Conservation (phyloP, 2,797 vertebrate species). For the Anas flavirostris region DNA sequence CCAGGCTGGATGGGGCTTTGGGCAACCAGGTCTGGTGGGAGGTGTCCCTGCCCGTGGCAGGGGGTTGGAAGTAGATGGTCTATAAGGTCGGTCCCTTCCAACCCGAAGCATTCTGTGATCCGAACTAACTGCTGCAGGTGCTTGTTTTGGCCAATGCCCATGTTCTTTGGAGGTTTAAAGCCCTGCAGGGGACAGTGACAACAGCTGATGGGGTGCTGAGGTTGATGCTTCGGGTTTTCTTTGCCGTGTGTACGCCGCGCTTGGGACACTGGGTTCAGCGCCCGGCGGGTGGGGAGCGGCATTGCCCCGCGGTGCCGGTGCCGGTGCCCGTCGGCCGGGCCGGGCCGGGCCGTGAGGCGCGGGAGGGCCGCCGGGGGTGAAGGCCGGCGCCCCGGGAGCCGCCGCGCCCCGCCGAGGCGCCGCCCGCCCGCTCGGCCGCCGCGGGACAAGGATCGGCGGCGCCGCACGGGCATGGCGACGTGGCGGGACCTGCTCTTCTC, state of each 20-base stretch:
- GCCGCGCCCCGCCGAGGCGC: not conserved
- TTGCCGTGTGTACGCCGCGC: not conserved
- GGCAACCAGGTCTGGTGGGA: too few relatives aligned
- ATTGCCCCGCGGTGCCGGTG: too few relatives aligned
- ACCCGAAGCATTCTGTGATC: not conserved
- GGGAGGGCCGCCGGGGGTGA: not conserved
- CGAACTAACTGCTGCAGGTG: not conserved
- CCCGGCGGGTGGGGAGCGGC: too few relatives aligned
- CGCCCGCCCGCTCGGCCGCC: not conserved
- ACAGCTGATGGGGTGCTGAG: not conserved
- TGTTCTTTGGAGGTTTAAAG: rapidly evolving
- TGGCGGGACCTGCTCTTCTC: not conserved
- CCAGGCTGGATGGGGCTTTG: too few relatives aligned
- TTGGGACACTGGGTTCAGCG: too few relatives aligned
- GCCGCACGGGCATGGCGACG: not conserved
- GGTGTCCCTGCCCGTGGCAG: not conserved
- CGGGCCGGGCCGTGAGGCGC: too few relatives aligned
- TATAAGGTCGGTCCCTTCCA: not conserved
- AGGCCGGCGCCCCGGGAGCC: not conserved
- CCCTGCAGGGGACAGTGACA: not conserved
- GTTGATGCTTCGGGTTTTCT: not conserved
- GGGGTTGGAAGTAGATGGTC: not conserved
- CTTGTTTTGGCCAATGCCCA: not conserved
- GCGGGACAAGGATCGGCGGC: constrained; percentile 4
- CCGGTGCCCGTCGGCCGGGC: too few relatives aligned